These are phyloP conservation scores for Diabrotica undecimpunctata DNA, from an alignment of 1,140 invertebrate species.

Conservation along the genomic window DNA sequence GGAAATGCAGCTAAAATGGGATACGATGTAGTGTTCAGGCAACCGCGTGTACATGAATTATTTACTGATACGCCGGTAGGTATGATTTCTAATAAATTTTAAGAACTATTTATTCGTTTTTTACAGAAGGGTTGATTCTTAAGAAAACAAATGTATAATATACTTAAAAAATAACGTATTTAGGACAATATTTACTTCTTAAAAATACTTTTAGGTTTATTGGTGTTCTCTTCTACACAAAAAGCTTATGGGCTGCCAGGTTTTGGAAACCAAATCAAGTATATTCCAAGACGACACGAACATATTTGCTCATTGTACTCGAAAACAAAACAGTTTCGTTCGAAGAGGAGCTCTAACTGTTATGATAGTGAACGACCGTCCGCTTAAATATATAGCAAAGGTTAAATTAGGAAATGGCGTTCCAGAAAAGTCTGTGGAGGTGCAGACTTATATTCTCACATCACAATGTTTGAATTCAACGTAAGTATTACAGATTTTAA, in stretches of 20 bases:
- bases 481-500: conserved; percentile 27
- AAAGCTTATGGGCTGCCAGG: conserved; percentile 40
- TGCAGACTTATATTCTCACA: conserved; percentile 41
- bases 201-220: conserved; percentile 34
- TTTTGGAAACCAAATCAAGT: conserved; percentile 39
- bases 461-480: conserved; percentile 26
- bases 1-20: conserved; percentile 38
- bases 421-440: conserved; percentile 37
- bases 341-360: conserved; percentile 40
- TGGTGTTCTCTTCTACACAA: conserved; percentile 43
- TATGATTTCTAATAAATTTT: neutral
- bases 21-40: conserved; percentile 41
- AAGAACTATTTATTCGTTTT: too few species aligned
- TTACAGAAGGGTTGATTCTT: too few species aligned
- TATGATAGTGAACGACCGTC: conserved; percentile 37
- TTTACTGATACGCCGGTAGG: conserved; percentile 42
- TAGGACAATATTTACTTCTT: too few species aligned
- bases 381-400: conserved; percentile 21
- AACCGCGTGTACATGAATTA: conserved; percentile 39
- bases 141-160: too few species aligned
- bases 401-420: conserved; percentile 29
- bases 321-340: conserved; percentile 38
- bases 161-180: too few species aligned
- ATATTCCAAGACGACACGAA: conserved; percentile 8
- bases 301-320: conserved; percentile 40